Conservation (phyloP, 2,113 vertebrate genomes). For the Spilogale gracilis region DNA sequence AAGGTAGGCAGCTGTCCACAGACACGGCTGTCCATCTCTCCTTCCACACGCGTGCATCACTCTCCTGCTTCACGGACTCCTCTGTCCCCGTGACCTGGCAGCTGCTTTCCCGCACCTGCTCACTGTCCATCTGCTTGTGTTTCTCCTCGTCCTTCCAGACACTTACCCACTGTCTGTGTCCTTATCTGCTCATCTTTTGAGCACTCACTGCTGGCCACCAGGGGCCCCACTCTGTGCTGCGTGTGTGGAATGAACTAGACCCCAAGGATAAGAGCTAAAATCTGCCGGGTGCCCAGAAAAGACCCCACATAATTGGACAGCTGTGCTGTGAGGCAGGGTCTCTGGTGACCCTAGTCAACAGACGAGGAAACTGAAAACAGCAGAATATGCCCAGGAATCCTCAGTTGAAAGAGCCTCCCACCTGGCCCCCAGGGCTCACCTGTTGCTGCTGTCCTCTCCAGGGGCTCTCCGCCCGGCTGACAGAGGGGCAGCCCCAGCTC, state of each 20-base stretch:
- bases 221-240: background rate
- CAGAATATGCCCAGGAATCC: background rate
- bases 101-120: background rate
- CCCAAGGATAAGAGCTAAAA: background rate
- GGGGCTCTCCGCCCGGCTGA: background rate
- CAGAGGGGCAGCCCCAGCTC: background rate
- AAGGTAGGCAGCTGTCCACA: conserved; percentile 59
- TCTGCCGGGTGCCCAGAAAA: background rate
- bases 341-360: background rate
- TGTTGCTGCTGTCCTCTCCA: background rate
- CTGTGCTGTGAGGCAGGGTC: background rate
- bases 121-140: background rate
- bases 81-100: rapidly evolving
- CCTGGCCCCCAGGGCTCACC: background rate
- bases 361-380: background rate
- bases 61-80: background rate
- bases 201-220: background rate
- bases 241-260: background rate
- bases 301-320: background rate
- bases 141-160: background rate
- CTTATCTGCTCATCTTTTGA: background rate
- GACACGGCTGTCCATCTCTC: rapidly evolving
- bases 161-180: background rate
- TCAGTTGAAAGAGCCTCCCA: background rate
- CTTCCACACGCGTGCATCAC: rapidly evolving